These are phyloP conservation scores for Scaptomyza cyrtandrae DNA, from an alignment of 2,888 invertebrate genomes.

Conservation along the genomic window DNA sequence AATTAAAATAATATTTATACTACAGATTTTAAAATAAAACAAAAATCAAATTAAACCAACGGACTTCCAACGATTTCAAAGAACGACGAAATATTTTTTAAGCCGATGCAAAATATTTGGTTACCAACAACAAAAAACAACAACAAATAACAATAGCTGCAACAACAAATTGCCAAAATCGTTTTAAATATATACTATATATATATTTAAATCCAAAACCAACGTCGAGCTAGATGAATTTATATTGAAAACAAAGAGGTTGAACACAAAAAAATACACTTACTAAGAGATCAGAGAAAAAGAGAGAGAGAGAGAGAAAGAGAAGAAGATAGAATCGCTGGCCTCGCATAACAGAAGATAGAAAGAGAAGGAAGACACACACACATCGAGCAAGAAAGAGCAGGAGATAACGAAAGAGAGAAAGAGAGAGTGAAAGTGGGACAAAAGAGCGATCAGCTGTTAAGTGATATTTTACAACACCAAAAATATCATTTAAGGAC, in stretches of 20 bases:
- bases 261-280: constrained; percentile 25
- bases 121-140: constrained; percentile 41
- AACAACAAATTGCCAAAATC: constrained; percentile 61
- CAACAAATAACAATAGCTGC: constrained; percentile 26
- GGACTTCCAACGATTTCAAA: constrained; percentile 84
- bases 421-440: background rate
- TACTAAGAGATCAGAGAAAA: constrained; percentile 13
- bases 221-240: constrained; percentile 64
- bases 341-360: background rate
- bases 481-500: constrained; percentile 77
- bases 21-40: constrained; percentile 29
- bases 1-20: constrained; percentile 64
- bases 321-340: constrained; percentile 10
- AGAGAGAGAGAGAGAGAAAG: constrained; percentile 16
- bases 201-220: background rate
- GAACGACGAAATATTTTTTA: constrained; percentile 81
- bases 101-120: constrained; percentile 30
- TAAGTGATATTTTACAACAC: constrained; percentile 74
- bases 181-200: background rate
- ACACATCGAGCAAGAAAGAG: background rate
- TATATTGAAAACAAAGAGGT: constrained; percentile 44
- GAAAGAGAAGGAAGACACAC: background rate
- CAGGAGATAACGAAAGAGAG: background rate
- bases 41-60: constrained; percentile 45
- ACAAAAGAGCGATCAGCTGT: constrained; percentile 57